Evolutionary conservation across 1,140 invertebrate genomes (phyloP).

Genomic region (Caenorhabditis remanei): DNA sequence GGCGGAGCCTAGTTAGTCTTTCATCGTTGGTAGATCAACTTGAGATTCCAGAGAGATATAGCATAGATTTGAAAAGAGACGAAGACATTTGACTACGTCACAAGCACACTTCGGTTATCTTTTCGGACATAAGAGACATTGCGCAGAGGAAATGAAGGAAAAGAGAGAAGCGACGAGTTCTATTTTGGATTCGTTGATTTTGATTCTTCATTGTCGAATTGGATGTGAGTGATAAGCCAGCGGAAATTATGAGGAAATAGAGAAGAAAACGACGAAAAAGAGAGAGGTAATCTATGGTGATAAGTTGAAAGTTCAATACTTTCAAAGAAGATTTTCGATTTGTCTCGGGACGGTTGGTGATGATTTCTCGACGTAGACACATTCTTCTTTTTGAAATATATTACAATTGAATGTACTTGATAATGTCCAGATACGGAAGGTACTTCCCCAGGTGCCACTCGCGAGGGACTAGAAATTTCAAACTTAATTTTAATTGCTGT

Average conservation of each 20-base stretch:
- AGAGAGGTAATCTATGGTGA: constrained; percentile 33
- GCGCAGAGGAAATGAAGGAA: background rate
- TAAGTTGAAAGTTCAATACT: constrained; percentile 17
- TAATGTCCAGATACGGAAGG: no score
- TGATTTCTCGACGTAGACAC: background rate
- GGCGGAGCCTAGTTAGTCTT: constrained; percentile 24
- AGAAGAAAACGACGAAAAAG: background rate
- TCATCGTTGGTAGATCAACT: background rate
- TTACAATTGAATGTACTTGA: background rate
- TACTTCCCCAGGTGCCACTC: no score
- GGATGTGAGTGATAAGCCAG: constrained; percentile 7
- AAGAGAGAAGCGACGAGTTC: constrained; percentile 8
- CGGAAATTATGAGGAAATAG: constrained; percentile 16
- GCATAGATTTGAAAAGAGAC: background rate
- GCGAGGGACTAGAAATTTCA: no score
- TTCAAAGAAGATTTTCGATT: background rate
- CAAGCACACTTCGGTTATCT: constrained; percentile 44
- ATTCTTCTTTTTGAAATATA: no score
- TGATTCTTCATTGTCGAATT: constrained; percentile 2
- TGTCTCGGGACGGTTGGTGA: background rate
- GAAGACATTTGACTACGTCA: constrained; percentile 39
- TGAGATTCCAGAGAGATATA: constrained; percentile 19
- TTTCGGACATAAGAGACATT: background rate
- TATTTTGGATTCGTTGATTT: constrained; percentile 46
- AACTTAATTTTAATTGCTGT: no score